Base-by-base conservation (phyloP, 2,888 invertebrate species). In the Lithodes maja region DNA sequence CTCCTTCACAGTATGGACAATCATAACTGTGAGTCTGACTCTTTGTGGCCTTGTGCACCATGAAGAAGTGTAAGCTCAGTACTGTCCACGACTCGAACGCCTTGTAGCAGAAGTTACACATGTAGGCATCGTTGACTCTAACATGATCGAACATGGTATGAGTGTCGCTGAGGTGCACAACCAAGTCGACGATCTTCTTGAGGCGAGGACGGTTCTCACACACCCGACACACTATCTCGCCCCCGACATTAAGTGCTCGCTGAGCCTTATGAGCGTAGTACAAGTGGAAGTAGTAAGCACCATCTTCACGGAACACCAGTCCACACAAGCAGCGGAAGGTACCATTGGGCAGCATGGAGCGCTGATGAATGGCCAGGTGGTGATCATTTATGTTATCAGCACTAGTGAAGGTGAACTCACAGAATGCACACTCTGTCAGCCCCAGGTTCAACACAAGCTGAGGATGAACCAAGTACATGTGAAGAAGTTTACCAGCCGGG, bases 31-130 rank as follows among this genome's bases (percentile, higher is more conserved):
- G 80, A n/a, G 90, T 91, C 69, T 91, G 91, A 81, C 91, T 91
- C 49, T 91, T 91, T 7, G 91, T 91, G 74, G 91, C 91, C 61
- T 90, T 91, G 78, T 91, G 91, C 52, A 91, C 91, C 91, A 91
- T 91, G 75, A 91, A 91, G 79, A 91, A 91, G 82, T 91, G 91
- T n/a, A 91, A 79, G 53, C 91, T 91, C 77, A 91, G 77, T 12
- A 91, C 91, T n/a, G 91, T 91, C 91, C 91, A 91, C 50, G 91
- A 91, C 52, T 91, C 91, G 82, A 91, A 91, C 49, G 90, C 90
- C 55, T 91, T 91, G 80, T 90, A 90, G 53, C 91, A 91, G 79
- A 91, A 91, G 69, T 91, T 91, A 69, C 91, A 91, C 53, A 91
- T 87, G 75, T 90, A 91, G 9, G 91, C 88, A 84, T 91, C 90